A percentile compares a stretch with the other conserved stretches of the same genome.
phyloP scores from a whole-genome alignment of 2,797 vertebrate species.

The Chloroceryle amazona region DNA sequence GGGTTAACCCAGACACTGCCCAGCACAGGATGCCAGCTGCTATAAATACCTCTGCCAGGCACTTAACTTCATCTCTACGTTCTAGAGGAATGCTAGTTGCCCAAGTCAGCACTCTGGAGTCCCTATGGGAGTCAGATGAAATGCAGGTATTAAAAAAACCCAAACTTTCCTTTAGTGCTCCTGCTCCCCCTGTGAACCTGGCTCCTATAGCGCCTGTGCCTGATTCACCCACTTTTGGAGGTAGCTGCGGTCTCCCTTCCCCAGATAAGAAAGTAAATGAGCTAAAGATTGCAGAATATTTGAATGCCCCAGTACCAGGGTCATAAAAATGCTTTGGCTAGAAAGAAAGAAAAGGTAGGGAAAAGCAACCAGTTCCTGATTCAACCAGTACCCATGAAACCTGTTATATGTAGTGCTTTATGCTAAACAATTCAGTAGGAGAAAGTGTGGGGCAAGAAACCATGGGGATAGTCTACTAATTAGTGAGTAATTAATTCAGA shows the following conservation, averaged over 20 bases:
- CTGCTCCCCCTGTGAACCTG: background rate
- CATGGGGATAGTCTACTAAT: slow-evolving; percentile 26
- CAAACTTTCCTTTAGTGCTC: background rate
- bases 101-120: background rate
- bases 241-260: background rate
- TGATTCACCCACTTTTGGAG: background rate
- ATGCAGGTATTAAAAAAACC: background rate
- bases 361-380: background rate
- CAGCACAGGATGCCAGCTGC: background rate
- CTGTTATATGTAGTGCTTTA: background rate
- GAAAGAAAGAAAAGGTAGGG: background rate
- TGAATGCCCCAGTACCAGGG: background rate
- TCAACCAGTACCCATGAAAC: background rate
- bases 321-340: background rate
- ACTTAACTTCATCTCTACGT: background rate
- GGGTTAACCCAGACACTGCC: background rate
- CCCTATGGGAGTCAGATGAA: background rate
- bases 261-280: background rate
- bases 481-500: slow-evolving; percentile 51
- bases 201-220: background rate
- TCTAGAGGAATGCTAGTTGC: background rate
- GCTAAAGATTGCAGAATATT: background rate
- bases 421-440: slow-evolving; percentile 9
- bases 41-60: background rate
- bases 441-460: slow-evolving; percentile 48